Base-by-base conservation (phyloP, 2,113 vertebrate genomes). In the Cercocebus atys region DNA sequence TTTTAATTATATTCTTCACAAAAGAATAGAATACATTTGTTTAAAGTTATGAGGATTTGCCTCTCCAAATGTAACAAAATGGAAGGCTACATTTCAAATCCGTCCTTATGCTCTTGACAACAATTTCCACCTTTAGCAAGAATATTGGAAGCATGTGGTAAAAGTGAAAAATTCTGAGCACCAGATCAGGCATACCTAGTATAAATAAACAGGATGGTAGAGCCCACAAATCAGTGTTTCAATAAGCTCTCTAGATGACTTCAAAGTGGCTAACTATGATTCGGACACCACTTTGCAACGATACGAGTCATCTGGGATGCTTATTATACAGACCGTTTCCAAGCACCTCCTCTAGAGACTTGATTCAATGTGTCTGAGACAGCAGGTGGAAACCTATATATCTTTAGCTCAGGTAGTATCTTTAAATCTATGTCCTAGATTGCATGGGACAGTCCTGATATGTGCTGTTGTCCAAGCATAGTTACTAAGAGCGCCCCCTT, bases 311-410 rank as follows among this genome's bases (percentile, higher is more conserved):
- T 20, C 11, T 5, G 38, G 1, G 47, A 30, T 18, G 45, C 20
- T 72, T 55, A 66, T 30, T 25, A 8, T 43, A 22, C 0, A 38
- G 13, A 35, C 14, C 0, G 20, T 7, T 20, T 23, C 72, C 64
- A 20, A 6, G 8, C 4, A 2, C 20, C 3, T 81, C 5, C 43
- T 12, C 38, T 22, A 3, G 73, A 76, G 38, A 55, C 45, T 45
- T 35, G 27, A 64, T 0, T 82, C 9, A 4, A 0, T 17, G 22
- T 38, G 9, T 50, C 50, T 88, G 43, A 5, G 16, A 22, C 12
- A 12, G 40, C 11, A 7, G 0, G 0, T 17, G 38, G 22, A 70
- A 43, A 25, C 6, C 45, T 17, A 1, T 9, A 1, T 9, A 35
- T 20, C 6, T 91, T 20, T 40, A n/a, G 16, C 35, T 38, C n/a